Conservation (phyloP, 1,140 invertebrate species). For the Caenorhabditis latens region DNA sequence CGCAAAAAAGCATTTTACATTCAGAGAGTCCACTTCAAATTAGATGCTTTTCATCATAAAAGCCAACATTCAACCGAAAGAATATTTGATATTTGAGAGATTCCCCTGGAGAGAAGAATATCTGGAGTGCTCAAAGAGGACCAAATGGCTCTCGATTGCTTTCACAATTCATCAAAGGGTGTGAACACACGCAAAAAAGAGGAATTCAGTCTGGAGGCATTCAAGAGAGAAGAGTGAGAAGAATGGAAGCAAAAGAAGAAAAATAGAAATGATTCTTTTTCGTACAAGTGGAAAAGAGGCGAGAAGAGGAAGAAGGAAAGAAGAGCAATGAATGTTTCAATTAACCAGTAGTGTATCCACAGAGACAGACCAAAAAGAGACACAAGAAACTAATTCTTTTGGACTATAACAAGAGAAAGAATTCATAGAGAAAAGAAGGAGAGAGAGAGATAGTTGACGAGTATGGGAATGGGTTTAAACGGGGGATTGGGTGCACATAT, state of each 20-base stretch:
- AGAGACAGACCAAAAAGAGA: not conserved
- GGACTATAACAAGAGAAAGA: not conserved
- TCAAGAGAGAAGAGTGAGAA: constrained; percentile 18
- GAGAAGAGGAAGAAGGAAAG: not conserved
- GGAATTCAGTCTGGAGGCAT: not conserved
- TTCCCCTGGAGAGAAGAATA: not conserved
- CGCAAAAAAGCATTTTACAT: not conserved
- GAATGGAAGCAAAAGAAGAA: not conserved
- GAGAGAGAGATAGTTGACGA: not conserved
- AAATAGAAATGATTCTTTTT: not conserved
- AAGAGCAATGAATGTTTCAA: constrained; percentile 49
- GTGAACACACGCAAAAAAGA: not conserved
- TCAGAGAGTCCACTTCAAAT: constrained; percentile 6
- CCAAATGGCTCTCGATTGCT: not conserved
- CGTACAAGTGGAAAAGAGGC: constrained; percentile 34
- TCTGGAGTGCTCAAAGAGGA: not conserved
- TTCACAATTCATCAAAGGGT: not conserved
- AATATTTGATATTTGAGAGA: not conserved
- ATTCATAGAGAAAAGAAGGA: not conserved
- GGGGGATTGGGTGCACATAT: not conserved
- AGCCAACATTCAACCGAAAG: not conserved
- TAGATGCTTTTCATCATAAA: constrained; percentile 45
- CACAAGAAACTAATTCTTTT: not conserved
- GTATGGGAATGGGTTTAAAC: not conserved
- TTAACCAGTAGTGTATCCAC: constrained; percentile 14